Conservation (phyloP, 2,888 invertebrate species). For the Platerodrilus igneus region DNA sequence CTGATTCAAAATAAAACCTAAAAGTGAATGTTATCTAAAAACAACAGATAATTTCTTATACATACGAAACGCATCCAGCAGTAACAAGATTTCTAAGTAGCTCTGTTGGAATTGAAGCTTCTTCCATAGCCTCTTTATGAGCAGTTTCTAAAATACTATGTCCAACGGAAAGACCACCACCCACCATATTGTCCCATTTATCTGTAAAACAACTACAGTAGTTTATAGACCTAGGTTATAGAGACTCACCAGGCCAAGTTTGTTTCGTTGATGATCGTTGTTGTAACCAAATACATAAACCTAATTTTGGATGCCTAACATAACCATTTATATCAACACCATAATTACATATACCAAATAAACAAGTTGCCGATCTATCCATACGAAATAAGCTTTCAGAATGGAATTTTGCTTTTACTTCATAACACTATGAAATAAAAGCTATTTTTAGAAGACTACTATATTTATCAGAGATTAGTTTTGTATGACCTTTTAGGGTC, state of each 20-base stretch:
- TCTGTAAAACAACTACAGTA: slow-evolving; percentile 43
- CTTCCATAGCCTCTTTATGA: slow-evolving; percentile 89
- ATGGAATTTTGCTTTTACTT: slow-evolving; percentile 74
- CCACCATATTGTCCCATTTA: slow-evolving; percentile 94
- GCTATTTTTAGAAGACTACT: slow-evolving; percentile 10
- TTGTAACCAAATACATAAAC: slow-evolving; percentile 89
- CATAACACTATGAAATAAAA: slow-evolving; percentile 62
- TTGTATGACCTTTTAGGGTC: slow-evolving; percentile 9
- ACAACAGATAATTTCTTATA: slow-evolving; percentile 28
- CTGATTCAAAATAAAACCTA: slow-evolving; percentile 87
- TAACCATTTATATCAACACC: slow-evolving; percentile 95
- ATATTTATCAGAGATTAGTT: slow-evolving; percentile 13
- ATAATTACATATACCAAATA: slow-evolving; percentile 91
- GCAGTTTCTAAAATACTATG: slow-evolving; percentile 86
- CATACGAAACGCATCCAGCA: slow-evolving; percentile 77
- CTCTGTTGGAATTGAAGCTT: slow-evolving; percentile 82
- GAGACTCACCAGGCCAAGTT: slow-evolving; percentile 79
- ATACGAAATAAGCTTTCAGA: slow-evolving; percentile 64
- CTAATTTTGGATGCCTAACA: slow-evolving; percentile 76
- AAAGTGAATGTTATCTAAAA: slow-evolving; percentile 7
- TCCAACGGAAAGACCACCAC: slow-evolving; percentile 87
- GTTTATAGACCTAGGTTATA: slow-evolving; percentile 1
- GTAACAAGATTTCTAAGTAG: slow-evolving; percentile 71
- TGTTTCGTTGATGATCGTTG: slow-evolving; percentile 86
- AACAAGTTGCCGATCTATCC: slow-evolving; percentile 89